phyloP scores from a whole-genome alignment of 2,888 invertebrate genomes.

The Mythimna ferrago region DNA sequence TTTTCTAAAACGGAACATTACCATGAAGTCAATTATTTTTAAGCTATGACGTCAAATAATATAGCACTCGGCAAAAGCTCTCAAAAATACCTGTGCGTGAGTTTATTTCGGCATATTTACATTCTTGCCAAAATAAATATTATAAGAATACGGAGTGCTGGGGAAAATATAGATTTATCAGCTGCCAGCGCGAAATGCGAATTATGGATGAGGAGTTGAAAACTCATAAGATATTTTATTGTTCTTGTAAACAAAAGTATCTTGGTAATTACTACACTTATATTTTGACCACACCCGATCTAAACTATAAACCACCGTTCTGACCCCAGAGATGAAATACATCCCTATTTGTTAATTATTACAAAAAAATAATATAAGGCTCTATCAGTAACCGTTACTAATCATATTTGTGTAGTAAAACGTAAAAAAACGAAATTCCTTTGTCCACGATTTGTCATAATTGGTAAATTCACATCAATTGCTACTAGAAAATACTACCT shows the following conservation, averaged over 20 bases:
- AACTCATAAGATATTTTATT: neutral
- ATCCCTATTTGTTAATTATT: no score
- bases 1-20: neutral
- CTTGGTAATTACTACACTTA: neutral
- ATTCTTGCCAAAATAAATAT: slow-evolving; percentile 53
- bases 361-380: no score
- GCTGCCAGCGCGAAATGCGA: slow-evolving; percentile 11
- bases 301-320: neutral
- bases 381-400: no score
- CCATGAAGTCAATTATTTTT: slow-evolving; percentile 21
- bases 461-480: no score
- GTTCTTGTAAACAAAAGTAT: slow-evolving; percentile 3
- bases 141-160: slow-evolving; percentile 22
- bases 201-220: slow-evolving; percentile 13
- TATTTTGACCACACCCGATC: neutral
- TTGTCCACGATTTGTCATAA: no score
- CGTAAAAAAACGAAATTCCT: no score
- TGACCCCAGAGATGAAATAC: no score
- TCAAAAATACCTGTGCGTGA: slow-evolving; percentile 46
- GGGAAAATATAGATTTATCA: slow-evolving; percentile 29
- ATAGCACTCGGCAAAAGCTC: slow-evolving; percentile 26
- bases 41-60: slow-evolving; percentile 50
- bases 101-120: slow-evolving; percentile 50
- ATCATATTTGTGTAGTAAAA: no score
- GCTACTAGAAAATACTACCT: no score